Evolutionary conservation across 2,113 vertebrate species (phyloP).

Genomic region (Corythoichthys haematopterus): DNA sequence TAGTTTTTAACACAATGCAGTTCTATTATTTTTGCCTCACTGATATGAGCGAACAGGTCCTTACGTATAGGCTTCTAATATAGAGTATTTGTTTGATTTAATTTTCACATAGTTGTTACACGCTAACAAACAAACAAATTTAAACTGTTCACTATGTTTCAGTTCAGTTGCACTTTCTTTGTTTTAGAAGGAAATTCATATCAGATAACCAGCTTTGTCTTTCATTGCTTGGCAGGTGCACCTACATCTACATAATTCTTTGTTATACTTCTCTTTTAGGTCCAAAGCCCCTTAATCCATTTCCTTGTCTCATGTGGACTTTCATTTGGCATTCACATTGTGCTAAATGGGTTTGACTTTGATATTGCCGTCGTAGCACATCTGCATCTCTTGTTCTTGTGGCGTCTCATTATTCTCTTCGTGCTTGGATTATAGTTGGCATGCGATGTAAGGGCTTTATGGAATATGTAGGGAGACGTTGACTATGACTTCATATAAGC

Average conservation of each 20-base stretch:
- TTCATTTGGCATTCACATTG: constrained; percentile 10
- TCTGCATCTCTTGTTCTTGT: constrained; percentile 13
- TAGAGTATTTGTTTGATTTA: background rate
- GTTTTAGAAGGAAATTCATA: constrained; percentile 50
- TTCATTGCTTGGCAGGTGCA: constrained; percentile 56
- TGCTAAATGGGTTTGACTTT: constrained; percentile 26
- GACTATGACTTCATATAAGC: background rate
- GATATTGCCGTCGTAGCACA: constrained; percentile 9
- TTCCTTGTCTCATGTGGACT: constrained; percentile 28
- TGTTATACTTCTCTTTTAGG: constrained; percentile 41
- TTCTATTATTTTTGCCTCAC: constrained; percentile 11
- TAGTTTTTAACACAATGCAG: constrained; percentile 7
- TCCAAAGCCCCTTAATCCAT: constrained; percentile 22
- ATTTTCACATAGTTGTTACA: background rate
- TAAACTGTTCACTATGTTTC: background rate
- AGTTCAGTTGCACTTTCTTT: constrained; percentile 51
- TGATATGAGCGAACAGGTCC: constrained; percentile 12
- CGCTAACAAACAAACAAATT: no score
- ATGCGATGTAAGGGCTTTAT: background rate
- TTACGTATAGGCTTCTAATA: background rate
- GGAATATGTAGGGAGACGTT: background rate
- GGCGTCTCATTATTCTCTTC: constrained; percentile 7
- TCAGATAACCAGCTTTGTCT: constrained; percentile 59
- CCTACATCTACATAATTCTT: constrained; percentile 53
- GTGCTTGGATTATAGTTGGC: constrained; percentile 8